Evolutionary conservation across 2,797 vertebrate genomes (phyloP).

Genomic region (Agapornis canus): DNA sequence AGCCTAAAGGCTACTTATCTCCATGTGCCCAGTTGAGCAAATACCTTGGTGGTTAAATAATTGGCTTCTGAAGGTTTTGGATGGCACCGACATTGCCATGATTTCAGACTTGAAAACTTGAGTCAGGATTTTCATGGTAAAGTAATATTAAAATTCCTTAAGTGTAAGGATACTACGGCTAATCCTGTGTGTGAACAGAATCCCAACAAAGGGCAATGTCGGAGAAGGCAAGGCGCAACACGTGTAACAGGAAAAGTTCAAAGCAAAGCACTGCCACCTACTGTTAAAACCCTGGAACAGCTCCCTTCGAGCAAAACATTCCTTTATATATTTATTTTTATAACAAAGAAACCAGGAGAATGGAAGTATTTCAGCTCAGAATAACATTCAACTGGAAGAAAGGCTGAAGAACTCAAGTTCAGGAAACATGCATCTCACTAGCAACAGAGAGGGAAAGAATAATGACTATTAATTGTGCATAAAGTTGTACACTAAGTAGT

Average conservation of each 20-base stretch:
- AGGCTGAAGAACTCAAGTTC: not conserved
- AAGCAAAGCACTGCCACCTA: slow-evolving; percentile 31
- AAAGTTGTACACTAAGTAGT: not conserved
- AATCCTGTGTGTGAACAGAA: not conserved
- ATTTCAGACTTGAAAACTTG: not conserved
- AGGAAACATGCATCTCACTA: not conserved
- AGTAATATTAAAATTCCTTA: not conserved
- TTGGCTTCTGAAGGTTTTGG: not conserved
- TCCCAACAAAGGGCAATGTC: not conserved
- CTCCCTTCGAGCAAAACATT: not conserved
- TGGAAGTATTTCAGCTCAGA: not conserved
- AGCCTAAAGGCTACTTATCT: slow-evolving; percentile 19
- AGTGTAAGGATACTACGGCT: not conserved
- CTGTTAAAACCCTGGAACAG: not conserved
- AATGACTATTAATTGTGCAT: not conserved
- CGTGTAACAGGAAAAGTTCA: not conserved
- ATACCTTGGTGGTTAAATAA: not conserved
- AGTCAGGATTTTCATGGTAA: not conserved
- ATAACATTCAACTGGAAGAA: not conserved
- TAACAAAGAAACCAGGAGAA: not conserved
- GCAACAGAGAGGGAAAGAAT: not conserved
- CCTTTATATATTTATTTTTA: not conserved
- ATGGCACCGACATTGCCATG: not conserved
- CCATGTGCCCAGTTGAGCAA: not conserved
- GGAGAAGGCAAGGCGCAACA: not conserved